A percentile compares a stretch with the other conserved stretches of the same genome.
phyloP scores from a whole-genome alignment of 1,140 invertebrate genomes.

The Lasioglossum baleicum region DNA sequence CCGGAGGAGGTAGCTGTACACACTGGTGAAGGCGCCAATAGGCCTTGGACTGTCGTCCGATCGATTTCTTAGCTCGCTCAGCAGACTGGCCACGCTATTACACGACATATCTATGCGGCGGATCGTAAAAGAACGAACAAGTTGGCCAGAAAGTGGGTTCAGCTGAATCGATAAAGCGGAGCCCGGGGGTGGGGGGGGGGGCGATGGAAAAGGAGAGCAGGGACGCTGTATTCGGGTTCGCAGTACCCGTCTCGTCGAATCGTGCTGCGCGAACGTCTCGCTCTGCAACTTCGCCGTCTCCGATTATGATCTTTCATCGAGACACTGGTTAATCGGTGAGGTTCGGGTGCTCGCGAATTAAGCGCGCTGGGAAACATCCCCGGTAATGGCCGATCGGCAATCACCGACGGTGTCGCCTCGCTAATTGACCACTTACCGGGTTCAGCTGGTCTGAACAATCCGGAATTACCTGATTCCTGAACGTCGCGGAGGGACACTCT shows the following conservation, averaged over 20 bases:
- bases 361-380: background rate
- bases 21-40: conserved; percentile 12
- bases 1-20: background rate
- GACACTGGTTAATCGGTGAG: background rate
- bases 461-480: background rate
- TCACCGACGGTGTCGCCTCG: background rate
- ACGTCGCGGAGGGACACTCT: background rate
- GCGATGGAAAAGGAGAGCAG: no score
- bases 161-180: conserved; percentile 25
- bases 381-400: background rate
- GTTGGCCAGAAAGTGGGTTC: conserved; percentile 24
- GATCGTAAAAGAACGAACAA: conserved; percentile 42
- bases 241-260: no score
- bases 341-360: background rate
- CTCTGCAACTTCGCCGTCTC: background rate
- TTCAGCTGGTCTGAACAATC: conserved; percentile 4
- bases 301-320: conserved; percentile 14
- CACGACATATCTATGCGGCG: conserved; percentile 41
- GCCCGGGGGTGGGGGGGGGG: background rate
- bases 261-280: background rate
- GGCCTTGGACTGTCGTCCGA: conserved; percentile 29
- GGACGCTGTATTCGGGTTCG: no score
- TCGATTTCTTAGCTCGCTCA: conserved; percentile 39
- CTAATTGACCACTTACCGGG: background rate
- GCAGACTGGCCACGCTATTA: conserved; percentile 28